Evolutionary conservation across 2,888 invertebrate species (phyloP).

Genomic region (Thyatira batis): DNA sequence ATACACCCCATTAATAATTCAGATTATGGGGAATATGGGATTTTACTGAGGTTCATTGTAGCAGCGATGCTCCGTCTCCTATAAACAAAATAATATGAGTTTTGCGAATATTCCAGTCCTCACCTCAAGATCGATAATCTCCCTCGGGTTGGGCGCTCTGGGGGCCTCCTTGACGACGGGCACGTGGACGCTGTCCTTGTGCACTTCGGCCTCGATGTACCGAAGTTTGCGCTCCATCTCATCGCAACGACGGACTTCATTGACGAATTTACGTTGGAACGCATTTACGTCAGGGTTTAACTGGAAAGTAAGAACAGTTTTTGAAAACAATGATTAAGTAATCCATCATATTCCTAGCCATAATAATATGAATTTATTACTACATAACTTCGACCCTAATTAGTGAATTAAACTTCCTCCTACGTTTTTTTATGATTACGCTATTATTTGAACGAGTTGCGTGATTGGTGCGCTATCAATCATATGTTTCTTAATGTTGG

Average conservation of each 20-base stretch:
- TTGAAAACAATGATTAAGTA: not conserved
- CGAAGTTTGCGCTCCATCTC: slow-evolving; percentile 95
- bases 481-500: no score
- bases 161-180: slow-evolving; percentile 89
- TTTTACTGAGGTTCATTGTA: no score
- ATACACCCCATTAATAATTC: no score
- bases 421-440: no score
- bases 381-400: no score
- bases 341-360: no score
- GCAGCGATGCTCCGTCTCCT: no score
- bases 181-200: slow-evolving; percentile 91
- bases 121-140: slow-evolving; percentile 95
- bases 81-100: not conserved
- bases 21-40: no score
- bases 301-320: slow-evolving; percentile 72
- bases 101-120: slow-evolving; percentile 9
- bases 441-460: no score
- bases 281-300: slow-evolving; percentile 92
- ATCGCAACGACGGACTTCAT: slow-evolving; percentile 94
- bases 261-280: slow-evolving; percentile 95
- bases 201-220: slow-evolving; percentile 93
- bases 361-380: no score
- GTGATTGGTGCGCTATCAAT: no score
- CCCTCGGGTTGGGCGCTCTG: slow-evolving; percentile 89
- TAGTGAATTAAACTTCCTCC: no score